Conservation (phyloP, 1,140 invertebrate genomes). For the Cecropterus lyciades region DNA sequence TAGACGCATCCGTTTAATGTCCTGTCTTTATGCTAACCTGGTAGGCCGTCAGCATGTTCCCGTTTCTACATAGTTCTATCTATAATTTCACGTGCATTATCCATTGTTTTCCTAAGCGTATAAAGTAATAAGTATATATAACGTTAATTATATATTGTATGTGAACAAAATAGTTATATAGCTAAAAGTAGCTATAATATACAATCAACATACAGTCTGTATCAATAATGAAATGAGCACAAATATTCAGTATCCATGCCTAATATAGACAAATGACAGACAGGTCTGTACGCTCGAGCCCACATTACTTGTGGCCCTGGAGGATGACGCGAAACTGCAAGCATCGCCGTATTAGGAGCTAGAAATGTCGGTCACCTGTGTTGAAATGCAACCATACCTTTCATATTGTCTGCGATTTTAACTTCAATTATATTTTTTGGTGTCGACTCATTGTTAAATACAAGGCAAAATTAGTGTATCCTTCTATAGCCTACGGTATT, state of each 20-base stretch:
- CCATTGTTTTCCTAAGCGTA: too few relatives aligned
- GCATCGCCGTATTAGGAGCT: slow-evolving; percentile 25
- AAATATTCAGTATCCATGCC: slow-evolving; percentile 9
- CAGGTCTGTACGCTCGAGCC: slow-evolving; percentile 17
- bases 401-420: slow-evolving; percentile 6
- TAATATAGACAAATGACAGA: slow-evolving; percentile 12
- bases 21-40: too few relatives aligned
- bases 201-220: not conserved
- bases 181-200: not conserved
- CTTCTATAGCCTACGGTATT: too few relatives aligned
- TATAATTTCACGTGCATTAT: too few relatives aligned
- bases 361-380: slow-evolving; percentile 23
- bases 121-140: too few relatives aligned
- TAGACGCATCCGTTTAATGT: too few relatives aligned
- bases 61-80: too few relatives aligned
- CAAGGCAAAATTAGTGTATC: too few relatives aligned
- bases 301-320: slow-evolving; percentile 19
- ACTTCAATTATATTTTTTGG: not conserved
- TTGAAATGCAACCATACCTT: slow-evolving; percentile 15
- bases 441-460: too few relatives aligned
- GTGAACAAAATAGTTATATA: too few relatives aligned
- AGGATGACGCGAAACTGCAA: slow-evolving; percentile 24
- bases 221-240: slow-evolving; percentile 8
- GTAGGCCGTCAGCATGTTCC: too few relatives aligned
- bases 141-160: too few relatives aligned